phyloP scores from a whole-genome alignment of 2,888 invertebrate genomes.

The Andrena fulva region DNA sequence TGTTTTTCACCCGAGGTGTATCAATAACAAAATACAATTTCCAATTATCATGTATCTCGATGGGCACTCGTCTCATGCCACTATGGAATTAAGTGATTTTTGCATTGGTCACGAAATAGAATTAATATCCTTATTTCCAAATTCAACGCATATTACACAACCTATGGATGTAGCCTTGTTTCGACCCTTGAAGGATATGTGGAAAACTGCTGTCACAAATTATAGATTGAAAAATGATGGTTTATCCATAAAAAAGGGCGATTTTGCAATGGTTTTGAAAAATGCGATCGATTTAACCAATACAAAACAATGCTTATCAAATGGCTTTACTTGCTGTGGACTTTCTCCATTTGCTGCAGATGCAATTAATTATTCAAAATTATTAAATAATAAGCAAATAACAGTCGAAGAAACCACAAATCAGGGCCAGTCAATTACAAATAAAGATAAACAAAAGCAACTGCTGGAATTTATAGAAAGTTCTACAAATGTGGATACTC shows the following conservation, averaged over 20 bases:
- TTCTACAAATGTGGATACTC: not conserved
- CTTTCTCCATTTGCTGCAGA: not conserved
- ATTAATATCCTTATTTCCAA: not conserved
- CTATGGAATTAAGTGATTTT: not conserved
- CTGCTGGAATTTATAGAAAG: not conserved
- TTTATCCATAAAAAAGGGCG: not conserved
- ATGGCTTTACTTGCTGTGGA: conserved; percentile 4
- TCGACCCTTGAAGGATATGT: not conserved
- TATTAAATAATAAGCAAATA: not conserved
- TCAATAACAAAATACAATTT: not conserved
- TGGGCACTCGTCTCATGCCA: conserved; percentile 1
- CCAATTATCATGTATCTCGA: not conserved
- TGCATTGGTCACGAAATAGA: not conserved
- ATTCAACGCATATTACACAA: not conserved
- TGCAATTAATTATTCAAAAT: too few species aligned
- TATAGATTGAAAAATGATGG: not conserved
- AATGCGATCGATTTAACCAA: not conserved
- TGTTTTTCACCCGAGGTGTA: not conserved
- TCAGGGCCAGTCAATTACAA: not conserved
- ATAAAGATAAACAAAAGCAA: not conserved
- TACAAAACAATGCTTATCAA: not conserved
- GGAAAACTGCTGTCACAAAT: not conserved
- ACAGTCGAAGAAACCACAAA: not conserved
- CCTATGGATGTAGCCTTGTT: not conserved
- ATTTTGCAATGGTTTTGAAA: not conserved